Conservation (phyloP, 1,140 invertebrate species). For the Temnothorax longispinosus region DNA sequence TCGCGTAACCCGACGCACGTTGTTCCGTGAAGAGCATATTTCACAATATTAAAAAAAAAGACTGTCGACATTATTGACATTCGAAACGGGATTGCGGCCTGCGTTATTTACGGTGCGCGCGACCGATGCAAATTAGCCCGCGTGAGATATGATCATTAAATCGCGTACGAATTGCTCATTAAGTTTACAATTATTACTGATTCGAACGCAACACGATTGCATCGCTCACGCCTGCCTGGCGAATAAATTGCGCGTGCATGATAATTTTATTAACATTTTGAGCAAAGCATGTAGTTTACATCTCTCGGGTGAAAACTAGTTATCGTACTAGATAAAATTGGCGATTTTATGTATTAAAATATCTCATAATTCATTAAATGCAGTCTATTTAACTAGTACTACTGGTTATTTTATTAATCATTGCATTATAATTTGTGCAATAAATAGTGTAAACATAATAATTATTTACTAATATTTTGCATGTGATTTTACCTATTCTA, state of each 20-base stretch:
- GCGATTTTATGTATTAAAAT: constrained; percentile 1
- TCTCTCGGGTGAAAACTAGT: background rate
- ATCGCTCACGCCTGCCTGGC: background rate
- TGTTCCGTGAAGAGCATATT: constrained; percentile 1
- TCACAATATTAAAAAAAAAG: background rate
- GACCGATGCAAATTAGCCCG: constrained; percentile 33
- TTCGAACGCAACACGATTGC: background rate
- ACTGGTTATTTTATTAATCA: background rate
- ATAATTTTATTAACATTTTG: constrained; percentile 42
- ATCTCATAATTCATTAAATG: background rate
- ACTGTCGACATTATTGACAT: background rate
- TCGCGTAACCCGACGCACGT: background rate
- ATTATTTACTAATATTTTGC: background rate
- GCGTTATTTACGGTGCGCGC: background rate
- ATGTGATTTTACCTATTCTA: background rate
- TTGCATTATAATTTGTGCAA: constrained; percentile 9
- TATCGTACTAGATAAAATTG: background rate
- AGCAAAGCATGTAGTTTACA: background rate
- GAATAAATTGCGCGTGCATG: background rate
- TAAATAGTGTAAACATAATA: background rate
- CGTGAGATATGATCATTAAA: constrained; percentile 31
- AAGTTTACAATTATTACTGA: constrained; percentile 29
- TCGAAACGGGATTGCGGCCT: background rate
- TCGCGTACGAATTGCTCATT: constrained; percentile 48
- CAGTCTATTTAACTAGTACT: background rate